phyloP scores from a whole-genome alignment of 2,888 invertebrate species.

The Spilarctia lutea region DNA sequence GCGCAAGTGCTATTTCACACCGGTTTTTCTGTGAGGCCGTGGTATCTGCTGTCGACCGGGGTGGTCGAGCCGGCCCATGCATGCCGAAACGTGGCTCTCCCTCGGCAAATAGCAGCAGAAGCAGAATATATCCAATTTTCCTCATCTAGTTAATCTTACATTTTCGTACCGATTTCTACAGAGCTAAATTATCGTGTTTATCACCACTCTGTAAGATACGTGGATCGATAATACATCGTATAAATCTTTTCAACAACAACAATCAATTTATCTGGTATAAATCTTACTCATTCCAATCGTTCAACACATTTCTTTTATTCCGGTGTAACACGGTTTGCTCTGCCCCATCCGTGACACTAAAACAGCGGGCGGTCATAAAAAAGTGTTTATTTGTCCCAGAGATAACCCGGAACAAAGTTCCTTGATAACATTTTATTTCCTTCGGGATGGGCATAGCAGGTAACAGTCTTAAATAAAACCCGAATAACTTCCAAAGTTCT shows the following conservation, averaged over 20 bases:
- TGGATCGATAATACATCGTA: background rate
- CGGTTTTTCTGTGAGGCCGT: no score
- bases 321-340: slow-evolving; percentile 27
- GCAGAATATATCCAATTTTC: no score
- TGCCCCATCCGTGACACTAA: slow-evolving; percentile 61
- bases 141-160: background rate
- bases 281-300: background rate
- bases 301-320: slow-evolving; percentile 10
- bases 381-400: slow-evolving; percentile 82
- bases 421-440: slow-evolving; percentile 85
- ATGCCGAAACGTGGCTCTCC: no score
- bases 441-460: slow-evolving; percentile 65
- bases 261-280: background rate
- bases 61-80: no score
- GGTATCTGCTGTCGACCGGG: no score
- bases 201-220: background rate
- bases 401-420: slow-evolving; percentile 82
- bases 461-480: slow-evolving; percentile 58
- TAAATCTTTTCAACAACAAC: slow-evolving; percentile 1
- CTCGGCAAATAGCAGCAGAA: no score
- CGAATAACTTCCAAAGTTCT: slow-evolving; percentile 51
- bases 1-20: no score
- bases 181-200: background rate
- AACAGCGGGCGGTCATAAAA: slow-evolving; percentile 79
- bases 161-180: background rate